These are phyloP conservation scores for Numida meleagris DNA, from an alignment of 2,113 vertebrate genomes.

Conservation along the genomic window DNA sequence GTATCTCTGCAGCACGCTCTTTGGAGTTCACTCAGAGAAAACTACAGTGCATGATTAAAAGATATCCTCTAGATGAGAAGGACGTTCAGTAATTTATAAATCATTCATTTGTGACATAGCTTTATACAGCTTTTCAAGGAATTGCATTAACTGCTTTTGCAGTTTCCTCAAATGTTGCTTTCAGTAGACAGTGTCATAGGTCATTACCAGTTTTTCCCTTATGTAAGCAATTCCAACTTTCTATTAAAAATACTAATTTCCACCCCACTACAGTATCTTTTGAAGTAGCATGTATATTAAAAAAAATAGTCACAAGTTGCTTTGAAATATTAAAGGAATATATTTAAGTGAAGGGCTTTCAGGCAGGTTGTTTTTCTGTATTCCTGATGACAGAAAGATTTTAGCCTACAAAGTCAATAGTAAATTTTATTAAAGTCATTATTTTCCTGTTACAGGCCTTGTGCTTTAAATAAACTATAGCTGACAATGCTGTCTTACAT, in stretches of 20 bases:
- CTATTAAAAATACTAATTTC: constrained; percentile 86
- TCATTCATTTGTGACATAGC: constrained; percentile 80
- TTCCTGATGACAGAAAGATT: constrained; percentile 84
- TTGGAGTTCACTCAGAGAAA: constrained; percentile 70
- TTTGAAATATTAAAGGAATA: constrained; percentile 88
- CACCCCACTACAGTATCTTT: constrained; percentile 76
- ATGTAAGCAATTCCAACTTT: constrained; percentile 80
- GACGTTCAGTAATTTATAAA: constrained; percentile 80
- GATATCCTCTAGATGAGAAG: constrained; percentile 79
- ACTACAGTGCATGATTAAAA: constrained; percentile 75
- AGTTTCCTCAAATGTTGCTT: constrained; percentile 76
- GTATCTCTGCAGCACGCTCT: constrained; percentile 61
- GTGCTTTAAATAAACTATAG: constrained; percentile 83
- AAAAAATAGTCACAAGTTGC: constrained; percentile 77
- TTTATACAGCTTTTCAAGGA: constrained; percentile 78
- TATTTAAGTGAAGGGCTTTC: constrained; percentile 83
- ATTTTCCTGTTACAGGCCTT: constrained; percentile 81
- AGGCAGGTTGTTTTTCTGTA: constrained; percentile 80
- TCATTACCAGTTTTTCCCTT: constrained; percentile 80
- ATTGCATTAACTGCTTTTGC: constrained; percentile 77
- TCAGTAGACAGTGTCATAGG: constrained; percentile 77
- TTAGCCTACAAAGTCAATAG: constrained; percentile 86
- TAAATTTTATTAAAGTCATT: constrained; percentile 90
- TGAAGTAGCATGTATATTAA: constrained; percentile 79
- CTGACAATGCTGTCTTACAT: constrained; percentile 83